Conservation (phyloP, 2,113 vertebrate species). For the Nothocercus nigrocapillus region DNA sequence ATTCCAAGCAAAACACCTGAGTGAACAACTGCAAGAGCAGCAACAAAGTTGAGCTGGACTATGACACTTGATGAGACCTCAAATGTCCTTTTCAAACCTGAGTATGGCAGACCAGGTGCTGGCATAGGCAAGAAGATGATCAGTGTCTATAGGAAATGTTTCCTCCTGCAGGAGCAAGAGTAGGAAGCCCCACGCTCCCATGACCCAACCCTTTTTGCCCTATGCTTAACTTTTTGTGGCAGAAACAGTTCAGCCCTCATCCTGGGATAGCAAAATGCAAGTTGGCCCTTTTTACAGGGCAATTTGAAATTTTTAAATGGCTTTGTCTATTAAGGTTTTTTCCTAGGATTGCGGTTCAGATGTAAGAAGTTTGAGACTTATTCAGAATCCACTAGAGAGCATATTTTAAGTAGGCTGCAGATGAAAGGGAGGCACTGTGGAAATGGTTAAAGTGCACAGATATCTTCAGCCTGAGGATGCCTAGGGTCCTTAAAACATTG, state of each 20-base stretch:
- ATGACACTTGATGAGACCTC: not conserved
- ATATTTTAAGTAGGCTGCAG: not conserved
- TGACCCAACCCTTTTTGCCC: not conserved
- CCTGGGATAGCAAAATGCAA: not conserved
- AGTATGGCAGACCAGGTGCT: not conserved
- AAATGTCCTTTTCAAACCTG: not conserved
- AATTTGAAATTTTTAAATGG: not conserved
- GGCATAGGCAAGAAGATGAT: not conserved
- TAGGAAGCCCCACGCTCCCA: not conserved
- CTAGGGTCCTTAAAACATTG: not conserved
- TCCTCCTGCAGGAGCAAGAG: accelerated
- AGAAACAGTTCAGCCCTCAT: accelerated
- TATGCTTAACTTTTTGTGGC: accelerated
- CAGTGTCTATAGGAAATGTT: not conserved
- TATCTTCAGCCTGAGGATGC: not conserved
- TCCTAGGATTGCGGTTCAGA: not conserved
- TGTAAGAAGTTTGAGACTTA: not conserved
- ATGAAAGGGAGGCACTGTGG: not conserved
- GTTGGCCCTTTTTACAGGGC: not conserved
- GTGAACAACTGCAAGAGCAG: not conserved
- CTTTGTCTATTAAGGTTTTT: not conserved
- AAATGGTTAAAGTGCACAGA: not conserved
- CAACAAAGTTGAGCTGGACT: not conserved
- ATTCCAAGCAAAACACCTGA: not conserved
- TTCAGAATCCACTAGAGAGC: not conserved